Percentiles rank a stretch among this genome's conserved stretches.
Conservation (phyloP, 1,140 invertebrate genomes). For the Zophobas morio region DNA sequence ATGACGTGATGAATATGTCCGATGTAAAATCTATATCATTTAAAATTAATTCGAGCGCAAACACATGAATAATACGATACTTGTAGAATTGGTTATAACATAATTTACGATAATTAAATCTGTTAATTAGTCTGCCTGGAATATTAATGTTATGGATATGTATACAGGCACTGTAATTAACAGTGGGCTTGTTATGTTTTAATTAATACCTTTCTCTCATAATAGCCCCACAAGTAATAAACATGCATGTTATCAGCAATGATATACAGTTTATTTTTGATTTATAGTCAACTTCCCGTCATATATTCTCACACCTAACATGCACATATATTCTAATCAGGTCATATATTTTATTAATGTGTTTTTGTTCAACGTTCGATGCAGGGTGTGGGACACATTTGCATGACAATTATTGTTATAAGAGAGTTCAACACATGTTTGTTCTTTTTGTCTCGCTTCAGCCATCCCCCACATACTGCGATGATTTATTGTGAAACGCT, state of each 20-base stretch:
- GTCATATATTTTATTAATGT: constrained; percentile 56
- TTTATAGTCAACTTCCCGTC: constrained; percentile 58
- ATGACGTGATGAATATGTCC: constrained; percentile 41
- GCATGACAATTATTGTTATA: constrained; percentile 64
- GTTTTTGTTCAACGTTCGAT: constrained; percentile 52
- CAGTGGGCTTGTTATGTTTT: constrained; percentile 59
- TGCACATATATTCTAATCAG: constrained; percentile 57
- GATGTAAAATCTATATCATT: constrained; percentile 41
- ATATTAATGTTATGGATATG: constrained; percentile 58
- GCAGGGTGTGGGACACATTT: constrained; percentile 70
- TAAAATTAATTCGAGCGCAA: constrained; percentile 37
- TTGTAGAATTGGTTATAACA: constrained; percentile 49
- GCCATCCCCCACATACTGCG: constrained; percentile 71
- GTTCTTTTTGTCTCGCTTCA: constrained; percentile 27
- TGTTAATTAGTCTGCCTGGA: constrained; percentile 56
- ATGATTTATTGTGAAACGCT: constrained; percentile 43
- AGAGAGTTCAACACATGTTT: constrained; percentile 35
- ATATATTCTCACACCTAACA: constrained; percentile 59
- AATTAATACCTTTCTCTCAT: constrained; percentile 61
- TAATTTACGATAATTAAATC: constrained; percentile 60
- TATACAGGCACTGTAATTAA: constrained; percentile 57
- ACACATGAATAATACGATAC: constrained; percentile 44
- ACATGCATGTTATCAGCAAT: constrained; percentile 54
- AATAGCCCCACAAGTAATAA: constrained; percentile 55
- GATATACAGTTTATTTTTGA: constrained; percentile 58